Base-by-base conservation (phyloP, 2,888 invertebrate species). In the Zaprionus obscuricornis region DNA sequence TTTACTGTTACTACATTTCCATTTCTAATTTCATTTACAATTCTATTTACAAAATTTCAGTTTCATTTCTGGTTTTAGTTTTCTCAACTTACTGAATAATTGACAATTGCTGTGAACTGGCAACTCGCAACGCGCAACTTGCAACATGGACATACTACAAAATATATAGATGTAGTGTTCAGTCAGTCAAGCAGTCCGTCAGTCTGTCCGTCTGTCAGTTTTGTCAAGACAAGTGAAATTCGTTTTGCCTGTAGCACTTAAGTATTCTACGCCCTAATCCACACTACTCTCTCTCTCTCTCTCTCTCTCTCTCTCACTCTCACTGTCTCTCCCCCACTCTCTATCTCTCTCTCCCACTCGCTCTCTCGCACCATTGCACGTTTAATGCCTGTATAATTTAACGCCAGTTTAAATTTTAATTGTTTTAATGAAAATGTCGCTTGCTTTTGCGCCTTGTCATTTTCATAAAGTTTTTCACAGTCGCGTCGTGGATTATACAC, bases 341-440 rank as follows among this genome's bases (percentile, higher is more conserved):
- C 6, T 13, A 6, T 16, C n/a, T n/a, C n/a, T n/a, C n/a, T n/a
- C n/a, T n/a, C n/a, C n/a, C n/a, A n/a, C n/a, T n/a, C n/a, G n/a
- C n/a, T n/a, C n/a, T 47, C 54, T 27, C 50, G 67, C 42, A 50
- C 72, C 75, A 60, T 75, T 75, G 57, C 58, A 56, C 55, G 66
- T 58, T 77, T 88, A 85, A 81, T 82, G 68, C 81, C 76, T 86
- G 86, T 82, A 87, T 88, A 87, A 86, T 88, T 86, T 87, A 85
- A 88, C 88, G 86, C 86, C 85, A 88, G 86, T 87, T 88, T 86
- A 87, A 86, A 87, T 88, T 86, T 88, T 86, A 86, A 86, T 86
- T 86, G 88, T 86, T 83, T 78, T 81, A 87, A 87, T 88, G 85
- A 73, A 86, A 87, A 84, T 77, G 85, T 86, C 85, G 84, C 71